A percentile compares a stretch with the other conserved stretches of the same genome.
Conservation (phyloP, 2,888 invertebrate species). For the Tromatobia lineatoria region DNA sequence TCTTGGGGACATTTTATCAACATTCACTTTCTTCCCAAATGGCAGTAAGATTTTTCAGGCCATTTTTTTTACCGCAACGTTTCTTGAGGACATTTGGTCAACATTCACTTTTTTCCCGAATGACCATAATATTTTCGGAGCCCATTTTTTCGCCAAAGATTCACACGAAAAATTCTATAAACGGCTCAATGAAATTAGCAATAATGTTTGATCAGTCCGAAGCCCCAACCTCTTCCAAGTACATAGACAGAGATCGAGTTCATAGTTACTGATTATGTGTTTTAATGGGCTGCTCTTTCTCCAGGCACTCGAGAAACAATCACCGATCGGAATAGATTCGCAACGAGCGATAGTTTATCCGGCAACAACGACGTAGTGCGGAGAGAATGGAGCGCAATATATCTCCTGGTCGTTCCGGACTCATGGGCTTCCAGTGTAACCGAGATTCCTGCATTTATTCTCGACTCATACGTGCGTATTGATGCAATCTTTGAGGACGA, state of each 20-base stretch:
- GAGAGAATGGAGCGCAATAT: background rate
- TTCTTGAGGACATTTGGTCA: too few relatives aligned
- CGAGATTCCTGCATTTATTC: slow-evolving; percentile 57
- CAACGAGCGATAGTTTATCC: background rate
- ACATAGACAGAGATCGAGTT: background rate
- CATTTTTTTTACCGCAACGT: too few relatives aligned
- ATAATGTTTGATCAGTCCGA: background rate
- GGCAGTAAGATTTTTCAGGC: too few relatives aligned
- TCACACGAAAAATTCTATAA: too few relatives aligned
- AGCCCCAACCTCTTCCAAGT: background rate
- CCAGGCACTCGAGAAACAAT: slow-evolving; percentile 50
- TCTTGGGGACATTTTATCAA: too few relatives aligned
- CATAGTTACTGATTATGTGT: slow-evolving; percentile 42
- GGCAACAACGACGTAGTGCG: slow-evolving; percentile 24
- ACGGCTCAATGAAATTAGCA: too few relatives aligned
- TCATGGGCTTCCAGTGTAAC: slow-evolving; percentile 25
- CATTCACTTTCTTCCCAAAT: too few relatives aligned
- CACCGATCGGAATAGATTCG: slow-evolving; percentile 60
- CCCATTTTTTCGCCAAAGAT: too few relatives aligned
- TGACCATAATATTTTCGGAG: too few relatives aligned
- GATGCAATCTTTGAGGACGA: slow-evolving; percentile 45
- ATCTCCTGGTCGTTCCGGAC: slow-evolving; percentile 36
- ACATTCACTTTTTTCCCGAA: too few relatives aligned
- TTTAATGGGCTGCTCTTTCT: slow-evolving; percentile 63
- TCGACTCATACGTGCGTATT: slow-evolving; percentile 24